Evolutionary conservation across 2,797 vertebrate genomes (phyloP).

Genomic region (Peromyscus nudipes): DNA sequence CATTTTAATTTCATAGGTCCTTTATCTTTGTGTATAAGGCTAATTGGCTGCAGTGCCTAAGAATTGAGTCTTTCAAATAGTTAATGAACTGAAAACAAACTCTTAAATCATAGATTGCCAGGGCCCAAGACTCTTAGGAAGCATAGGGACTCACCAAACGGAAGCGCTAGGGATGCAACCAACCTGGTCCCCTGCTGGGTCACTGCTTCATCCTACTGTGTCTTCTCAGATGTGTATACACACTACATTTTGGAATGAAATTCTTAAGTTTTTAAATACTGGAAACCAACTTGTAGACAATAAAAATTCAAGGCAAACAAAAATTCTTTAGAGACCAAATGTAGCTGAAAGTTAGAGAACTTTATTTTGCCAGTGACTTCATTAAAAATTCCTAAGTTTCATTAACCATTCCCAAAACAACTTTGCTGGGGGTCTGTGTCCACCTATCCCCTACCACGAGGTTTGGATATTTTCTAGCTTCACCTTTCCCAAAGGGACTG

Average conservation of each 20-base stretch:
- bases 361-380: neutral
- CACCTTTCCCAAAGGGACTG: neutral
- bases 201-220: neutral
- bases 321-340: neutral
- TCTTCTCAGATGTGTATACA: neutral
- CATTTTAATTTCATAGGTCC: conserved; percentile 56
- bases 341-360: neutral
- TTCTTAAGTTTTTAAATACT: neutral
- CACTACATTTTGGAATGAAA: conserved; percentile 22
- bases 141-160: neutral
- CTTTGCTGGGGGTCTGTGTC: neutral
- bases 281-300: neutral
- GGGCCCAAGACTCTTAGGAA: neutral
- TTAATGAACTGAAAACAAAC: conserved; percentile 75
- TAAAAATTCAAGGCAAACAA: neutral
- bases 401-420: neutral
- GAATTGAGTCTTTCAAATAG: conserved; percentile 66
- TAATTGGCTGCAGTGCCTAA: conserved; percentile 62
- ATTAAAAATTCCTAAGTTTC: neutral
- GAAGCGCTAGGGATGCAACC: accelerated
- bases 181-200: neutral
- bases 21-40: conserved; percentile 64
- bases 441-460: neutral
- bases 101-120: conserved; percentile 36
- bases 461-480: neutral